Conservation (phyloP, 2,888 invertebrate genomes). For the Drosophila engyochracea region DNA sequence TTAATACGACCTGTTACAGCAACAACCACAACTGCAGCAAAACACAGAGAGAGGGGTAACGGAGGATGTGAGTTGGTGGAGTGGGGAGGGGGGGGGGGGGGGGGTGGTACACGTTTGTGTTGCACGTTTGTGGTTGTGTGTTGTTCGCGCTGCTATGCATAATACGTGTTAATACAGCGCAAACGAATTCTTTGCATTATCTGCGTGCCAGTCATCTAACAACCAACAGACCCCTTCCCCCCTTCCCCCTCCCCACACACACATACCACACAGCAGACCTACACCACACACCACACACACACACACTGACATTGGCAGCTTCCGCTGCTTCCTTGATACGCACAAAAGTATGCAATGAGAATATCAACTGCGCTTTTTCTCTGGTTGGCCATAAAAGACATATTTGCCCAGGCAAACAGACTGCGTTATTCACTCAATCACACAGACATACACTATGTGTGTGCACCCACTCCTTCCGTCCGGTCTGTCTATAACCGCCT, state of each 20-base stretch:
- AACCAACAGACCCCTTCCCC: too few relatives aligned
- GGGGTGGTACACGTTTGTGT: background rate
- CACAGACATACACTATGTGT: background rate
- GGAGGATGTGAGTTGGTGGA: fast-evolving
- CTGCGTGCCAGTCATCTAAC: background rate
- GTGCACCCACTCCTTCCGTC: background rate
- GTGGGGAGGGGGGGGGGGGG: too few relatives aligned
- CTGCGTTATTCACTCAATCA: background rate
- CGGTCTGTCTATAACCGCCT: background rate
- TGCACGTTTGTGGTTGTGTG: background rate
- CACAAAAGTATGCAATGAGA: conserved; percentile 20
- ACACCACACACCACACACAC: background rate
- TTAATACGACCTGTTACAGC: background rate
- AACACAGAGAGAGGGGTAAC: background rate
- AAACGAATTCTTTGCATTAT: conserved; percentile 37
- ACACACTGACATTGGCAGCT: background rate
- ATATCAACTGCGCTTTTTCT: conserved; percentile 38
- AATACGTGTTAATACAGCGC: conserved; percentile 40
- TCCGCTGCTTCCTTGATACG: background rate
- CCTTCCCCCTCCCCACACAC: too few relatives aligned
- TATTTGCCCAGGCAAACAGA: conserved; percentile 27
- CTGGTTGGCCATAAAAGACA: conserved; percentile 27
- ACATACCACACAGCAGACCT: background rate
- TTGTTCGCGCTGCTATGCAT: background rate
- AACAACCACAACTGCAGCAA: background rate